phyloP scores from a whole-genome alignment of 1,140 invertebrate genomes.

The Heliconius melpomene region DNA sequence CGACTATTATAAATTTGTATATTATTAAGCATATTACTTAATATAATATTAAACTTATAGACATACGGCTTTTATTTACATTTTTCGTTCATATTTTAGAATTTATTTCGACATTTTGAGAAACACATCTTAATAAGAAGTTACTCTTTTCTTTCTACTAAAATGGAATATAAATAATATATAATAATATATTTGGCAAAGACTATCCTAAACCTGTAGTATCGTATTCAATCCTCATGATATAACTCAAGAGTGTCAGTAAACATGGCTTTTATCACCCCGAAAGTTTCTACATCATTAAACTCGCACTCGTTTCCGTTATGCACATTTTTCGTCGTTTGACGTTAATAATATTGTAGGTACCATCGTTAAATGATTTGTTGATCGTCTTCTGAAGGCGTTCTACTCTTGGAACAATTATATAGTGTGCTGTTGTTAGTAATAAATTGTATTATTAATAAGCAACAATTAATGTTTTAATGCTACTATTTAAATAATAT shows the following conservation, averaged over 20 bases:
- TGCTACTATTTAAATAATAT: no score
- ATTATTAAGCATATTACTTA: no score
- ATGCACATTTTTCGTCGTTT: slow-evolving; percentile 27
- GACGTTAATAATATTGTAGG: not conserved
- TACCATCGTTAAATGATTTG: not conserved
- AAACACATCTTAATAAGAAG: no score
- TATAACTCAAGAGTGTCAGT: slow-evolving; percentile 1
- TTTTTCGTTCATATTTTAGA: not conserved
- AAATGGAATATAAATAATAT: no score
- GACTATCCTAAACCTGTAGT: not conserved
- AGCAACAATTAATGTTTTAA: no score
- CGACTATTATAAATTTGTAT: no score
- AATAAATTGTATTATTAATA: no score
- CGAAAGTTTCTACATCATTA: slow-evolving; percentile 64
- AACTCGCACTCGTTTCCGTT: slow-evolving; percentile 29
- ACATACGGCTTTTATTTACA: no score
- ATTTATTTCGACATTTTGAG: not conserved
- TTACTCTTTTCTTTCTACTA: not conserved
- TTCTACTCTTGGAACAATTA: not conserved
- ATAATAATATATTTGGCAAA: not conserved
- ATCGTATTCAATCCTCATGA: not conserved
- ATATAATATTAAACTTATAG: not conserved
- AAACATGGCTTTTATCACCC: slow-evolving; percentile 32
- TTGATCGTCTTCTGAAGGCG: not conserved
- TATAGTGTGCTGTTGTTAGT: not conserved